Evolutionary conservation across 1,140 invertebrate species (phyloP).

Genomic region (Rhyzopertha dominica): DNA sequence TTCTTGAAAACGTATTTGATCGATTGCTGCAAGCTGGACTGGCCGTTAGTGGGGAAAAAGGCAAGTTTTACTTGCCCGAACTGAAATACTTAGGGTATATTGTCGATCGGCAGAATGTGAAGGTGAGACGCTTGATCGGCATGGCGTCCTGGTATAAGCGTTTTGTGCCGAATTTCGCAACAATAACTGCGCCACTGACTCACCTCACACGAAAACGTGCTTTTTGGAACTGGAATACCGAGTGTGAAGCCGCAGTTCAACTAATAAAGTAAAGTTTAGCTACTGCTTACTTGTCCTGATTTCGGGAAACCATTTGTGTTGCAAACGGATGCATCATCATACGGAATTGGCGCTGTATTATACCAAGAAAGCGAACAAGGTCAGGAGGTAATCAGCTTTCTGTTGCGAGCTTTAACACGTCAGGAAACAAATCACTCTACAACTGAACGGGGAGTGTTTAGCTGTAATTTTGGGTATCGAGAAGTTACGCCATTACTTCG

Average conservation of each 20-base stretch:
- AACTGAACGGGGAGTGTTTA: conserved; percentile 46
- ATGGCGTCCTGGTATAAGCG: conserved; percentile 44
- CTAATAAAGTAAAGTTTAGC: no score
- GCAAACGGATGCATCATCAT: background rate
- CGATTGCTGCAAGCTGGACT: conserved; percentile 28
- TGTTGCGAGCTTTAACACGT: conserved; percentile 28
- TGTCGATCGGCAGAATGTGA: conserved; percentile 38
- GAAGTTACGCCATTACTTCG: conserved; percentile 40
- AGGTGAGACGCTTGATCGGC: conserved; percentile 47
- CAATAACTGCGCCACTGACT: conserved; percentile 33
- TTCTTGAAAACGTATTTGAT: conserved; percentile 22
- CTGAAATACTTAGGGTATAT: conserved; percentile 41
- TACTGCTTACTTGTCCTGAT: conserved; percentile 8
- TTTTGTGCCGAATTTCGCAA: conserved; percentile 41
- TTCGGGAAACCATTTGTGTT: background rate
- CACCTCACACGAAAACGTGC: no score
- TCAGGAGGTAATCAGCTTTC: conserved; percentile 15
- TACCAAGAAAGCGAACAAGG: background rate
- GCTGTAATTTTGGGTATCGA: conserved; percentile 43
- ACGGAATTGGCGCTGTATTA: background rate
- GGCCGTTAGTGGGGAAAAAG: conserved; percentile 38
- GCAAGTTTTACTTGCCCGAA: conserved; percentile 29
- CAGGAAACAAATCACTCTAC: conserved; percentile 40
- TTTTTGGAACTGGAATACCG: no score
- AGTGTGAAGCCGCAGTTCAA: no score